Evolutionary conservation across 2,888 invertebrate species (phyloP), one percentile per base, ranked within the genome.

Genomic region (Parnassius glacialis): DNA sequence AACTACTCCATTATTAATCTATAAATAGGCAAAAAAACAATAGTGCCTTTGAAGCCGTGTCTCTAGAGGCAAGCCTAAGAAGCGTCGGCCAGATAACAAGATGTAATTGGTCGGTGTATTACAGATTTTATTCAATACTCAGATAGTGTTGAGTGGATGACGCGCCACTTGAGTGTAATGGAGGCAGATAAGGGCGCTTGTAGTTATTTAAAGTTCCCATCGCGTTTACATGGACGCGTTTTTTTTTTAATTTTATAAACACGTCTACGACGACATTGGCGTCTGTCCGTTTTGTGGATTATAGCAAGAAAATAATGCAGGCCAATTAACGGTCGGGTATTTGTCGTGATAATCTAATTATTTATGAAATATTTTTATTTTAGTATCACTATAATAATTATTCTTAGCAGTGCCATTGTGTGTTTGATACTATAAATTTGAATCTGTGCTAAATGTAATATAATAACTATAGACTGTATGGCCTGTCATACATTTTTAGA

Each of bases 61-160:
- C 57, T 54, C 53, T 53, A 59, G 57, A 57, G 55, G 42, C 62
- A 57, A 43, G 52, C 47, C 69, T 68, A 62, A 64, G 67, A 67
- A 72, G 70, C 72, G 68, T 34, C 61, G 67, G 67, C 59, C 64
- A 65, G 76, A 75, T 76, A 75, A 72, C 65, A 57, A 69, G 68
- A 69, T 75, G 70, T 76, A 74, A 74, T 75, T 76, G 77, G 67
- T 74, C 65, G 67, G 63, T 74, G 74, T 72, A 73, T 71, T 73
- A 77, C 68, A 71, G 75, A 80, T 79, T 76, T 73, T 72, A 74
- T 70, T 76, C 70, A 69, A 68, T 68, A 62, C 59, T 42, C 54
- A 68, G 74, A 74, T 74, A 74, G 65, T 63, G 66, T 64, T 65
- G 68, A 70, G 70, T 74, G 71, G 69, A 65, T 62, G 65, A 65